These are phyloP conservation scores for Bombus balteatus DNA, from an alignment of 1,140 invertebrate species.

Conservation along the genomic window DNA sequence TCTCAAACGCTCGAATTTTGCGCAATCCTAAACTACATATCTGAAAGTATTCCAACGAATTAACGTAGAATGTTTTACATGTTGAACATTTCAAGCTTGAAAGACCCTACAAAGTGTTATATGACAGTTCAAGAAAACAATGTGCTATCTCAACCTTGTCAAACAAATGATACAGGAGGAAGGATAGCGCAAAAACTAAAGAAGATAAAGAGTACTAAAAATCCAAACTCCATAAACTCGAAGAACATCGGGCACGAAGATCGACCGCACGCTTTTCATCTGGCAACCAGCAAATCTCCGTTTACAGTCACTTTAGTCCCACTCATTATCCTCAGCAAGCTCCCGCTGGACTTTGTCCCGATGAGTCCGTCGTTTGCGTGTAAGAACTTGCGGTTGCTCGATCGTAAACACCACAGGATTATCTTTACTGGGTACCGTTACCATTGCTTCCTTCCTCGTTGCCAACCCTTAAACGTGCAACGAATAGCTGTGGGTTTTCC, in stretches of 20 bases:
- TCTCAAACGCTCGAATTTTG: too few relatives aligned
- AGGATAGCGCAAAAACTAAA: neutral
- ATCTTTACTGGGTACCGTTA: constrained; percentile 7
- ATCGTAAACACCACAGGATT: constrained; percentile 55
- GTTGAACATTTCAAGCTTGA: too few relatives aligned
- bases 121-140: too few relatives aligned
- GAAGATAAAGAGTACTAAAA: neutral
- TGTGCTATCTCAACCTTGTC: too few relatives aligned
- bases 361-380: constrained; percentile 33
- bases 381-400: constrained; percentile 33
- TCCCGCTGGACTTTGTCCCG: neutral
- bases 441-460: constrained; percentile 20
- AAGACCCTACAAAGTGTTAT: accelerated
- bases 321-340: constrained; percentile 21
- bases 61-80: too few relatives aligned
- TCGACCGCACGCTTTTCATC: neutral
- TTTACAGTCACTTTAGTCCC: constrained; percentile 38
- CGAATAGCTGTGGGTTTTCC: neutral
- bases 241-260: neutral
- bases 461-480: neutral
- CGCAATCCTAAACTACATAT: too few relatives aligned
- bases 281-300: constrained; percentile 29
- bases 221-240: neutral
- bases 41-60: too few relatives aligned
- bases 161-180: neutral